Evolutionary conservation across 2,113 vertebrate species (phyloP), one percentile per base, ranked within the genome.

Genomic region (Cricetomys ansorgei): DNA sequence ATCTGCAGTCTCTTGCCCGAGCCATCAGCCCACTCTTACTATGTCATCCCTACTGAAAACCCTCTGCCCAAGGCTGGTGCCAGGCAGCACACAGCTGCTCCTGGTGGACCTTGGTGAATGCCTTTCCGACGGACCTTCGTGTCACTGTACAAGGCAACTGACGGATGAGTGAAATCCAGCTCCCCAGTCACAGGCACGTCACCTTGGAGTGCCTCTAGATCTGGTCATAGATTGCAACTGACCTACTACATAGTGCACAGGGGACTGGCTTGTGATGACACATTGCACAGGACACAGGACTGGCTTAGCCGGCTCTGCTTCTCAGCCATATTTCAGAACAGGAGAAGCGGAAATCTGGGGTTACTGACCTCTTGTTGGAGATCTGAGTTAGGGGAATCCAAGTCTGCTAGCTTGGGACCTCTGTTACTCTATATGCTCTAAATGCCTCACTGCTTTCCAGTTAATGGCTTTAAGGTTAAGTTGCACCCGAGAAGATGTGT

Each of bases 51-150:
- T 10, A 15, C 67, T 69, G 27, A 76, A 48, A 76, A 27, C 64
- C 29, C 72, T 29, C 43, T 48, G 43, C 43, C 73, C 48, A 50
- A 25, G n/a, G 13, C 37, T 7, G 50, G 59, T 5, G 1, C 8
- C 1, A 40, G 17, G 9, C 43, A 13, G n/a, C 4, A n/a, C 9
- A 3, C 0, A 2, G 55, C 0, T 23, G 62, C 64, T 10, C n/a
- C 62, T 43, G 37, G 48, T 19, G 34, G 70, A 31, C 76, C 11
- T 7, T 9, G 2, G 37, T 55, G 19, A 27, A 23, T 31, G 0
- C 5, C 29, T 43, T 59, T 72, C 53, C 31, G 72, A 40, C 57
- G 59, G 25, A 12, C 50, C 89, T 76, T 62, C 67, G 45, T 69
- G 34, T 69, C 34, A 69, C 67, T 69, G 34, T 13, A 7, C 67